Conservation (phyloP, 2,888 invertebrate species). For the Meandrusa payeni region DNA sequence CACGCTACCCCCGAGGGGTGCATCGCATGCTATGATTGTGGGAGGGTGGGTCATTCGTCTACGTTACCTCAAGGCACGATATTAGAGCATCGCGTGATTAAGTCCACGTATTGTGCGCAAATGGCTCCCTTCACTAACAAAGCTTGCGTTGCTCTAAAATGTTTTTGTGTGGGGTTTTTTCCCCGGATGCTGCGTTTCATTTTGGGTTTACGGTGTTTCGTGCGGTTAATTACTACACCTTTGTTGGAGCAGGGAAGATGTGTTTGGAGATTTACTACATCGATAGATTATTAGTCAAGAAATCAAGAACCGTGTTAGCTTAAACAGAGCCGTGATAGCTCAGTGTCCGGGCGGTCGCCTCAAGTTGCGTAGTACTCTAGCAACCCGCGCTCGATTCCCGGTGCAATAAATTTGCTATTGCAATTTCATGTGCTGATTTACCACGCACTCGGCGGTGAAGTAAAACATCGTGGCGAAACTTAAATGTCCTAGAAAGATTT, state of each 20-base stretch:
- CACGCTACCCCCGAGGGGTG: conserved; percentile 5
- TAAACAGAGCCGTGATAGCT: too few species aligned
- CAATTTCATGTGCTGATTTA: too few species aligned
- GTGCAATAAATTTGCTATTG: too few species aligned
- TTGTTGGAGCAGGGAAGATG: conserved; percentile 16
- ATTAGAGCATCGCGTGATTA: conserved; percentile 60
- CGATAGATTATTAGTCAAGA: too few species aligned
- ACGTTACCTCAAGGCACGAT: conserved; percentile 40
- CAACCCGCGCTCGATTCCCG: too few species aligned
- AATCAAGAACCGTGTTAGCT: too few species aligned
- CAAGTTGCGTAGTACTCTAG: too few species aligned
- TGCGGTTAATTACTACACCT: conserved; percentile 28
- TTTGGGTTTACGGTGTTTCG: conserved; percentile 6
- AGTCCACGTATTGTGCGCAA: conserved; percentile 51
- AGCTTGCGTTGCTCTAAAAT: conserved; percentile 29
- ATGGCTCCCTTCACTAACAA: conserved; percentile 43
- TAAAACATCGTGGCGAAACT: too few species aligned
- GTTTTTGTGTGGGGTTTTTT: conserved; percentile 28
- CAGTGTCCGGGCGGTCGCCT: too few species aligned
- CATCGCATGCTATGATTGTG: conserved; percentile 17
- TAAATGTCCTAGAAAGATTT: too few species aligned
- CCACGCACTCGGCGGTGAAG: too few species aligned
- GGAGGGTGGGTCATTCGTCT: conserved; percentile 21
- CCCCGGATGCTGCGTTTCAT: conserved; percentile 2
- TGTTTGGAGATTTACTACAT: too few species aligned